phyloP scores from a whole-genome alignment of 2,888 invertebrate genomes.

The Cosmorhoe ocellata region DNA sequence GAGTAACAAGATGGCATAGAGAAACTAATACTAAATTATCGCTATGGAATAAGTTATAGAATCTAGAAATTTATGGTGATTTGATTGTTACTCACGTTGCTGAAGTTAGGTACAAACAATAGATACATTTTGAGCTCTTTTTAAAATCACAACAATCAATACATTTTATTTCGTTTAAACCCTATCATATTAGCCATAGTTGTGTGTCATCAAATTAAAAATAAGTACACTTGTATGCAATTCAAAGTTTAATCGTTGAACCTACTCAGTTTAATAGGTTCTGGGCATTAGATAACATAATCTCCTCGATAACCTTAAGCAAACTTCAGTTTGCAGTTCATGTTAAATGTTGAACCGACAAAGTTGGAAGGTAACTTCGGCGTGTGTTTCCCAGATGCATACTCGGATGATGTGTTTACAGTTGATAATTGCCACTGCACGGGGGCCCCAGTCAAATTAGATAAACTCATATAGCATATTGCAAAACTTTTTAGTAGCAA shows the following conservation, averaged over 20 bases:
- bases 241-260: constrained; percentile 1
- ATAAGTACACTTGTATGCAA: too few relatives aligned
- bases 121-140: too few relatives aligned
- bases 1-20: too few relatives aligned
- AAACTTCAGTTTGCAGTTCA: constrained; percentile 13
- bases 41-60: constrained; percentile 18
- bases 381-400: constrained; percentile 20
- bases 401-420: constrained; percentile 15
- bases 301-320: constrained; percentile 15
- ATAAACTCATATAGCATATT: constrained; percentile 30
- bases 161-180: too few relatives aligned
- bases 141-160: too few relatives aligned
- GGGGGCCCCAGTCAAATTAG: constrained; percentile 18
- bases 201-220: too few relatives aligned
- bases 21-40: too few relatives aligned
- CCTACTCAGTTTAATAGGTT: constrained; percentile 10
- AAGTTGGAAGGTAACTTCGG: constrained; percentile 26
- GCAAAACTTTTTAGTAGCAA: constrained; percentile 18
- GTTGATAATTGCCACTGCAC: constrained; percentile 21
- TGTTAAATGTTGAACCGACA: constrained; percentile 22
- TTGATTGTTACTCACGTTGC: too few relatives aligned
- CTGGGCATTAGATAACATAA: constrained; percentile 15
- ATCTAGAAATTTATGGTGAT: too few relatives aligned
- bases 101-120: too few relatives aligned
- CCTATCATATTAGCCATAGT: too few relatives aligned